Base-by-base conservation (phyloP, 1,140 invertebrate species). In the Laupala kohalensis region DNA sequence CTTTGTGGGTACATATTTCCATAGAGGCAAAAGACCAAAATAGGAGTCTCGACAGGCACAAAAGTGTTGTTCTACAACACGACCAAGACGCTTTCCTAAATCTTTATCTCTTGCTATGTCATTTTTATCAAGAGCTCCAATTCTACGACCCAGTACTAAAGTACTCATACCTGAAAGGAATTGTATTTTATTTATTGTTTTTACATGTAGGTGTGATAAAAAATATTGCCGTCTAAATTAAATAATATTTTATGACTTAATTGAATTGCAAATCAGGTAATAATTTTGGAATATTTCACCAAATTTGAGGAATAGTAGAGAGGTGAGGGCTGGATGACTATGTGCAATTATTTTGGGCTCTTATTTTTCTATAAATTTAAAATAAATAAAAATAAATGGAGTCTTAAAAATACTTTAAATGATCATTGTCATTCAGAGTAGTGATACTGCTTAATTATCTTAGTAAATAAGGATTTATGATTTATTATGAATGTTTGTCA, bases 1-100 rank as follows among this genome's bases (percentile, higher is more conserved):
- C 26, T 83, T 80, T 0, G 92, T 93, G 1, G 89, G 86, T 29
- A 90, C 85, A 70, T 90, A 84, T 79, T 94, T 94, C 92, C 92
- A 94, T 29, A 92, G 79, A 0, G 92, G 91, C 26, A 92, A 82
- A 27, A 92, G 82, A 0, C 91, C 91, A 78, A 91, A 95, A 80
- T 90, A 91, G 23, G 90, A 90, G 76, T 93, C 92, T 67, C 91
- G 83, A 71, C 88, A 89, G 0, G 89, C 89, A 53, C 86, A 83
- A 77, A 93, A 93, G 74, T 92, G 87, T 63, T 87, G 82, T 76
- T 90, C 88, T 6, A 92, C 88, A 1, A 90, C 88, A 63, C 86
- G 79, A 19, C 89, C 88, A 66, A 93, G 79, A 72, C 84, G 83
- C 19, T 73, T 73, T 12, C 83, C 82, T 24, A 80, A 75, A 13